A percentile compares a stretch with the other conserved stretches of the same genome.
phyloP scores from a whole-genome alignment of 2,888 invertebrate genomes.

The Agonopterix heracliana region DNA sequence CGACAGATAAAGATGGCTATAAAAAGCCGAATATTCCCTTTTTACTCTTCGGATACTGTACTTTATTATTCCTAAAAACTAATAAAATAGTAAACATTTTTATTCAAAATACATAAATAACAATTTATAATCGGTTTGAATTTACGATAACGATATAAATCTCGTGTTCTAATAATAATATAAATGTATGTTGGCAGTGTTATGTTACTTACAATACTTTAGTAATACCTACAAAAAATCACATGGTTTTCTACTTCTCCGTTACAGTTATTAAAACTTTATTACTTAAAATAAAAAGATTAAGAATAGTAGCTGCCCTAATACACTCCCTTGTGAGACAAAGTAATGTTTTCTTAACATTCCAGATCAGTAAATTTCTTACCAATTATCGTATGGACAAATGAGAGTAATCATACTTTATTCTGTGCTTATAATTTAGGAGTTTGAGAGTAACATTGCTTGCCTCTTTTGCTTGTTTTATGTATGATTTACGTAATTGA shows the following conservation, averaged over 20 bases:
- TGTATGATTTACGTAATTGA: no score
- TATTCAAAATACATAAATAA: background rate
- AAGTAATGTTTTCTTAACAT: background rate
- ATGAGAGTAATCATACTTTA: no score
- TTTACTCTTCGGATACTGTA: background rate
- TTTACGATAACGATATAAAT: background rate
- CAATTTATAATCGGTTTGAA: background rate
- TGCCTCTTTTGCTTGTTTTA: no score
- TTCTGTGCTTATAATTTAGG: no score
- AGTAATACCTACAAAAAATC: constrained; percentile 2
- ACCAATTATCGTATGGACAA: background rate
- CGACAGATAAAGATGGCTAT: no score
- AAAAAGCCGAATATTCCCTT: no score
- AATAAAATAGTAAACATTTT: background rate
- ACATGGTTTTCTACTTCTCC: background rate
- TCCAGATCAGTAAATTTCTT: background rate
- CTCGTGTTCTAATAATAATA: background rate
- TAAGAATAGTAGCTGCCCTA: background rate
- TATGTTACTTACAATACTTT: background rate
- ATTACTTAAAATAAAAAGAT: background rate
- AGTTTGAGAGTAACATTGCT: no score
- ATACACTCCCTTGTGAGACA: background rate
- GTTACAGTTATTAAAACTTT: background rate
- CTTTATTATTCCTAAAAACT: background rate
- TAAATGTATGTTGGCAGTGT: constrained; percentile 10